phyloP scores from a whole-genome alignment of 2,888 invertebrate species.

The Drosophila atroscutellata region DNA sequence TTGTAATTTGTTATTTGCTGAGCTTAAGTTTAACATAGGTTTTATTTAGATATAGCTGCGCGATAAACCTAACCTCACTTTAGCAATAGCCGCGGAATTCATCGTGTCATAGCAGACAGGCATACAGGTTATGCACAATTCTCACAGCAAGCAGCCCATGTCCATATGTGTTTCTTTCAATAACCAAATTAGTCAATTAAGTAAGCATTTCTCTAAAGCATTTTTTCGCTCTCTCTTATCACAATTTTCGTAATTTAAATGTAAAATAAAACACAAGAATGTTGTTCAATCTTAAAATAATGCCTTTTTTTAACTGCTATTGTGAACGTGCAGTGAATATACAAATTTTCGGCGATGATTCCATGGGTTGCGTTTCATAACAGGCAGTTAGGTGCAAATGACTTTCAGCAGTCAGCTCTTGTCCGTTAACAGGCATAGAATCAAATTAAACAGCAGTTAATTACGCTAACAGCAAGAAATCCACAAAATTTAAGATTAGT shows the following conservation, averaged over 20 bases:
- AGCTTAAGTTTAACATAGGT: constrained; percentile 60
- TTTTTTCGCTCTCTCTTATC: constrained; percentile 26
- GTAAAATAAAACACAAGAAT: constrained; percentile 60
- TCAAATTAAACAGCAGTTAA: background rate
- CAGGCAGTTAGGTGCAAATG: background rate
- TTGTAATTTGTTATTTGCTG: constrained; percentile 45
- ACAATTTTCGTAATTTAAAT: constrained; percentile 35
- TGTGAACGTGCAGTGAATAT: background rate
- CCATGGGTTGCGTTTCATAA: background rate
- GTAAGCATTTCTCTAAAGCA: constrained; percentile 57
- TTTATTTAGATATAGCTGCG: constrained; percentile 20
- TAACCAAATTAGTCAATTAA: constrained; percentile 60
- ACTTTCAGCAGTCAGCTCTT: background rate
- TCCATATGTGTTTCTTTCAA: constrained; percentile 29
- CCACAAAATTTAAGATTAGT: background rate
- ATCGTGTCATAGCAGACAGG: constrained; percentile 71
- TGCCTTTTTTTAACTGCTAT: background rate
- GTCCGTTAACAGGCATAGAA: background rate
- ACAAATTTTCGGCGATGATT: background rate
- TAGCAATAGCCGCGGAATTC: constrained; percentile 67
- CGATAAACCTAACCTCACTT: constrained; percentile 62
- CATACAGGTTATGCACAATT: constrained; percentile 28
- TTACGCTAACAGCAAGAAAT: background rate
- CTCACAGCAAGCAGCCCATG: constrained; percentile 49
- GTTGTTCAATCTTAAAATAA: constrained; percentile 47